These are phyloP conservation scores for Onychomys arenicola DNA, from an alignment of 2,797 vertebrate species.

Conservation along the genomic window DNA sequence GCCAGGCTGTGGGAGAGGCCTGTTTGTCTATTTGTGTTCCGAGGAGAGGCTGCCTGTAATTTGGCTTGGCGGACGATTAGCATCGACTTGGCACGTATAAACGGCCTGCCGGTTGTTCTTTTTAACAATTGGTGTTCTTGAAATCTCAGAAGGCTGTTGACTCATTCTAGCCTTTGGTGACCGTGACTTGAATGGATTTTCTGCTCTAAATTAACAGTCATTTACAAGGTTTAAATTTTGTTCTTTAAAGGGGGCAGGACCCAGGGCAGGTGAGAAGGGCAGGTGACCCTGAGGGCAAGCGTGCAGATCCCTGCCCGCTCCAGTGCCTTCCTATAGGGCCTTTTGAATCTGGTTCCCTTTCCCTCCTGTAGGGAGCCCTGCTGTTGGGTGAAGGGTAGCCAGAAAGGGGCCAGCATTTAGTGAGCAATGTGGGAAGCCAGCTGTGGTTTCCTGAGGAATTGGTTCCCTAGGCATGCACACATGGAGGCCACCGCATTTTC, in stretches of 20 bases:
- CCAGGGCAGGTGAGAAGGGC: constrained; percentile 72
- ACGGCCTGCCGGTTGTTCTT: constrained; percentile 78
- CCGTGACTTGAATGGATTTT: constrained; percentile 80
- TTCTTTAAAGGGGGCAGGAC: constrained; percentile 48
- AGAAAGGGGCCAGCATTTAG: constrained; percentile 42
- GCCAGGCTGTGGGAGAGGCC: constrained; percentile 77
- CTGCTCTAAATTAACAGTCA: constrained; percentile 75
- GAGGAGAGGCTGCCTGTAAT: constrained; percentile 80
- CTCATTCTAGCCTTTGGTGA: constrained; percentile 80
- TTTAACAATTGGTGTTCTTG: constrained; percentile 83
- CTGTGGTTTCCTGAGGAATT: constrained; percentile 63
- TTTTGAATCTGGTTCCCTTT: constrained; percentile 43
- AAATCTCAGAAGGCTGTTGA: constrained; percentile 83
- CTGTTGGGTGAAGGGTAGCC: constrained; percentile 6
- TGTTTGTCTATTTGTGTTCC: constrained; percentile 80
- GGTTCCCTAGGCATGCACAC: neutral
- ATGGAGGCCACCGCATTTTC: constrained; percentile 23
- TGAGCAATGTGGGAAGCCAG: constrained; percentile 38
- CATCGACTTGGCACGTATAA: constrained; percentile 75
- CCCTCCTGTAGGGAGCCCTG: neutral
- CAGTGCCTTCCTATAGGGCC: constrained; percentile 5
- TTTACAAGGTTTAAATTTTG: constrained; percentile 76
- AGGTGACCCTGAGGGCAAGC: constrained; percentile 57
- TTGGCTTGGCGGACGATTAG: constrained; percentile 72
- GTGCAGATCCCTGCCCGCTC: neutral